Evolutionary conservation across 2,888 invertebrate genomes (phyloP), one percentile per base, ranked within the genome.

Genomic region (Tortricodes alternella): DNA sequence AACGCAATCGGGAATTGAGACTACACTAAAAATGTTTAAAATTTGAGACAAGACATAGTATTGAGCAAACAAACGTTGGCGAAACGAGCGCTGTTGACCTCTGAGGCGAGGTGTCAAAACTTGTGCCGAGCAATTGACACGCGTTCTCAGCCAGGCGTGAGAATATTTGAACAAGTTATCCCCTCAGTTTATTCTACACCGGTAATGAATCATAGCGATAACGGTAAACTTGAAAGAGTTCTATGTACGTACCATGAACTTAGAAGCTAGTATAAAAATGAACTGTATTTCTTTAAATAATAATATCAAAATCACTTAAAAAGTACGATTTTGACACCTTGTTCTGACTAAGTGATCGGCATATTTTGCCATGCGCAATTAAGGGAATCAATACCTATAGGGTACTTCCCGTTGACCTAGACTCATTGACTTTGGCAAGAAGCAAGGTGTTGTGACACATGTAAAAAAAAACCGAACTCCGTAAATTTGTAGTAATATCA

Each of bases 151-250:
- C 73, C 76, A 80, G 80, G 83, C 88, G 89, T 89, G 89, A 88
- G 88, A 89, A 89, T 82, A 83, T 88, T 83, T 86, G 80, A 81
- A 87, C 86, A 89, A 88, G 48, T 43, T 80, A 86, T 76, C 79
- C 76, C 76, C 76, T 74, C 69, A 79, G 86, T 87, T 86, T 85
- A 81, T 86, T 83, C 83, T 84, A 80, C 78, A 72, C 79, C 73
- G 76, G 83, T 85, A 86, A 88, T 89, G 88, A 89, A 85, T 89
- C 85, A 89, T 88, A 84, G 84, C 76, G 76, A 82, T 85, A 89
- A 86, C 85, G 84, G 86, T 82, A 75, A 74, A 75, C 77, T 84
- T 78, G 74, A 74, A 75, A 77, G 83, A 76, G 74, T 70, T 80
- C 71, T 61, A 75, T 80, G 76, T 77, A 78, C 77, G 75, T 77